Conservation (phyloP, 2,888 invertebrate genomes). For the Itoplectis maculator region DNA sequence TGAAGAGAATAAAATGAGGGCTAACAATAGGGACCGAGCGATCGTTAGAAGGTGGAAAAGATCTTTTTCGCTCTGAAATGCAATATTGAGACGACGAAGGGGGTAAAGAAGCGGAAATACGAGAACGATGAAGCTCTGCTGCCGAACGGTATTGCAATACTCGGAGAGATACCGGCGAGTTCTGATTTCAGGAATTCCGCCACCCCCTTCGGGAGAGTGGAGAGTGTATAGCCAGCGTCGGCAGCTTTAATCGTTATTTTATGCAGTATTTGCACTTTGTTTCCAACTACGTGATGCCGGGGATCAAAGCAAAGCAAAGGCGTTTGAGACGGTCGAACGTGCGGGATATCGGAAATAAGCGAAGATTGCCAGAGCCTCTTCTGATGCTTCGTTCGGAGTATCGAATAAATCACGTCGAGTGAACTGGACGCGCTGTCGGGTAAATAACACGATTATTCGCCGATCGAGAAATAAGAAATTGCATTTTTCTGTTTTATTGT, state of each 20-base stretch:
- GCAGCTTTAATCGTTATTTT: background rate
- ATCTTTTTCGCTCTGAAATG: conserved; percentile 29
- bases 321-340: background rate
- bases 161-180: background rate
- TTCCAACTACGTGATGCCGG: background rate
- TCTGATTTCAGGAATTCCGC: background rate
- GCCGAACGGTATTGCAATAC: conserved; percentile 17
- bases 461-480: background rate
- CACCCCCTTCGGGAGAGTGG: too few species aligned
- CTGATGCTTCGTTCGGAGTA: background rate
- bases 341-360: background rate
- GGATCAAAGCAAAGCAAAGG: background rate
- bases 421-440: background rate
- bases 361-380: background rate
- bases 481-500: too few species aligned
- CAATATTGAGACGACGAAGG: conserved; percentile 9
- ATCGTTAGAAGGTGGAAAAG: conserved; percentile 28
- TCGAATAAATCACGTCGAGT: background rate
- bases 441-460: too few species aligned
- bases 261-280: too few species aligned
- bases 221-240: background rate
- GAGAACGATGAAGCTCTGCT: background rate
- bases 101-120: background rate
- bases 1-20: conserved; percentile 47
- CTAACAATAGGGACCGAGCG: conserved; percentile 51